phyloP scores from a whole-genome alignment of 2,888 invertebrate genomes.

The Drosophila nr. medialis region DNA sequence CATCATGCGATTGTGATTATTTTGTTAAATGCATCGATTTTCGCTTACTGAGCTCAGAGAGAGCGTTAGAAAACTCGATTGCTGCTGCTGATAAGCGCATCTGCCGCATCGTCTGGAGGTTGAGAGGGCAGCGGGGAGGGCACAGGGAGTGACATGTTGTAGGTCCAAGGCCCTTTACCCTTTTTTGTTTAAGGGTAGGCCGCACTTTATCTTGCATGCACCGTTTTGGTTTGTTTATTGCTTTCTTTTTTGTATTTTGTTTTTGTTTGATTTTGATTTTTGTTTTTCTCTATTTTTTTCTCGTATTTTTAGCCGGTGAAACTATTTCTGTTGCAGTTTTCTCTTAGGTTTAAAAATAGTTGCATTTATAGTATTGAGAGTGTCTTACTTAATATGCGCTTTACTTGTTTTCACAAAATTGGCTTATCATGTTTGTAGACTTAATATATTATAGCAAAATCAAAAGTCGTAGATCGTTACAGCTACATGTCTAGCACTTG shows the following conservation, averaged over 20 bases:
- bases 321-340: constrained; percentile 38
- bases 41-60: constrained; percentile 51
- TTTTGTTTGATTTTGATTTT: constrained; percentile 26
- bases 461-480: neutral
- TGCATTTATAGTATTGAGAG: neutral
- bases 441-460: neutral
- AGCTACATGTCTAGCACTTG: neutral
- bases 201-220: constrained; percentile 19
- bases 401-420: neutral
- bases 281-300: constrained; percentile 3
- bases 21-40: constrained; percentile 62
- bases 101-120: neutral
- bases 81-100: constrained; percentile 56
- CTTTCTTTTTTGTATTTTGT: constrained; percentile 23
- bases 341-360: constrained; percentile 34
- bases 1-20: constrained; percentile 13
- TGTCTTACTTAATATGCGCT: neutral
- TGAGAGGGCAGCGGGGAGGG: neutral
- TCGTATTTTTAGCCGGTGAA: constrained; percentile 30
- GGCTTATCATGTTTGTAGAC: neutral
- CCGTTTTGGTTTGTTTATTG: constrained; percentile 30
- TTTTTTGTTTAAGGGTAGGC: constrained; percentile 25
- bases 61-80: constrained; percentile 52
- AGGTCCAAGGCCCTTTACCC: constrained; percentile 43
- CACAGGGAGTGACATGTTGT: constrained; percentile 5